Percentiles rank a stretch among this genome's conserved stretches.
These are phyloP conservation scores for Myoxocephalus aenaeus DNA, from an alignment of 2,797 vertebrate genomes.

Conservation along the genomic window DNA sequence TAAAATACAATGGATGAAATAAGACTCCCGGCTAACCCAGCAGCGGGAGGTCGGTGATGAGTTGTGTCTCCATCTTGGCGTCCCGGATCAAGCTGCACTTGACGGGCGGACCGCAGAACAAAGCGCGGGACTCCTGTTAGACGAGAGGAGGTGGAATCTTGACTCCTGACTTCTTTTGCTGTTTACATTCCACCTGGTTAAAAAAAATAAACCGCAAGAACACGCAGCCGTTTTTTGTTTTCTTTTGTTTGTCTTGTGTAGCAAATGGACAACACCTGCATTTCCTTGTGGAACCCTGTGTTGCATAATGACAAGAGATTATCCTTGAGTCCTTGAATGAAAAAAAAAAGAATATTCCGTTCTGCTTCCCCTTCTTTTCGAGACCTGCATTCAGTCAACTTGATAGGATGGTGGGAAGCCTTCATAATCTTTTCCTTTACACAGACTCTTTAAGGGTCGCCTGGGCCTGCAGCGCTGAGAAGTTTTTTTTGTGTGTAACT, in stretches of 20 bases:
- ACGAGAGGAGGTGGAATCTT: too few species aligned
- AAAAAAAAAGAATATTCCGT: neutral
- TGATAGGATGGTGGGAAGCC: slow-evolving; percentile 10
- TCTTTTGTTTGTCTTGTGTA: too few species aligned
- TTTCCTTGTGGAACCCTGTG: neutral
- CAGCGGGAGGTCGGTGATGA: neutral
- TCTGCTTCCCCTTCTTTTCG: slow-evolving; percentile 12
- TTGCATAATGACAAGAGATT: neutral
- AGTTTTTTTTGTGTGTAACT: slow-evolving; percentile 54
- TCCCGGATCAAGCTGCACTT: too few species aligned
- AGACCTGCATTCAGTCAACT: slow-evolving; percentile 21
- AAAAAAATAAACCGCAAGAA: too few species aligned
- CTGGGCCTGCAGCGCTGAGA: slow-evolving; percentile 44
- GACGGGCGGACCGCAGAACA: too few species aligned
- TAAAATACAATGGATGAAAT: neutral
- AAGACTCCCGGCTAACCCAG: neutral
- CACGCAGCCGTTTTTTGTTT: neutral
- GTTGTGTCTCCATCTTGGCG: too few species aligned
- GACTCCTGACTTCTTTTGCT: too few species aligned
- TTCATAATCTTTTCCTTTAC: slow-evolving; percentile 37
- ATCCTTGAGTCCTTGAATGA: neutral
- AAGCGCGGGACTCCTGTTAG: too few species aligned
- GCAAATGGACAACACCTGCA: neutral
- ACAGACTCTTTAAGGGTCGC: slow-evolving; percentile 39
- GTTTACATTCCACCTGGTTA: too few species aligned